Evolutionary conservation across 1,140 invertebrate genomes (phyloP), one percentile per base, ranked within the genome.

Genomic region (Habropoda laboriosa): DNA sequence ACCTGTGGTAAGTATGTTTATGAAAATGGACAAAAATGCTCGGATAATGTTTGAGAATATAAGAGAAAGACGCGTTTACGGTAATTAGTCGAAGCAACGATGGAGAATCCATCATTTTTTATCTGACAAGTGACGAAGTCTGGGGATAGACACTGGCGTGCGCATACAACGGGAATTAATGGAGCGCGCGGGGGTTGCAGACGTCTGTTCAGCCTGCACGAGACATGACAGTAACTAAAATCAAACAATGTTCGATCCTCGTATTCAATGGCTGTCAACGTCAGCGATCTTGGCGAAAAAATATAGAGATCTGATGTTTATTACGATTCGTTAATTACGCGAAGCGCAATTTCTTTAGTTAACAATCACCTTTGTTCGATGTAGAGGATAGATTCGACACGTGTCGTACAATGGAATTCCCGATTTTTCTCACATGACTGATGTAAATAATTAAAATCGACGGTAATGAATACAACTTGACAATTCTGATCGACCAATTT

Each of bases 141-240:
- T 51, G 68, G 51, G 47, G 57, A 49, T 49, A 71, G 57, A 24
- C 35, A 47, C 27, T 45, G 35, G 49, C 32, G 40, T 55, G 42
- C 21, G 64, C 60, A 47, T 75, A 53, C 71, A 79, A 64, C 78
- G 53, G 53, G 57, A 83, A 83, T 85, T 85, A 83, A 85, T 83
- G 77, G 58, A 76, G 60, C 68, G 42, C 51, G 68, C 32, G 21
- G 21, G 38, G 76, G 66, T 30, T 42, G 58, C 27, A 51, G 51
- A 64, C 55, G 49, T 47, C 70, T 66, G 82, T 66, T 77, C 70
- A 40, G 42, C 80, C 45, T 35, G 21, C 38, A 49, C 63, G 70
- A 67, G 79, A 85, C 82, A 85, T 80, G 83, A 85, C 83, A 80
- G 81, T 83, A 79, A 85, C 76, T 77, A 70, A 79, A 82, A 82